phyloP scores from a whole-genome alignment of 2,797 vertebrate genomes.

The Anguilla marmorata region DNA sequence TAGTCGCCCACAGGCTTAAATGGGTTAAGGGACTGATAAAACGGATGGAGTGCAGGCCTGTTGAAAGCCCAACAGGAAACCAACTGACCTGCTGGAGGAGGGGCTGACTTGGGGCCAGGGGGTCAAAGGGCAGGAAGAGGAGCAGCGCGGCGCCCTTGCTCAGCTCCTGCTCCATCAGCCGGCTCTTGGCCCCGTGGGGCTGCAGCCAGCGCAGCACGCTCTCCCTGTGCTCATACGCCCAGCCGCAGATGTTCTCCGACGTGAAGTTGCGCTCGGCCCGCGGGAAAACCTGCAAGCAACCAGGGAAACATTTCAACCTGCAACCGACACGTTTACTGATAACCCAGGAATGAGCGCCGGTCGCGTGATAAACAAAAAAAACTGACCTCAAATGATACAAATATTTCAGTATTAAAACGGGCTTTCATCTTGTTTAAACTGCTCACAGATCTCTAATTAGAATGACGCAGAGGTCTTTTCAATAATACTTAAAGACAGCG shows the following conservation, averaged over 20 bases:
- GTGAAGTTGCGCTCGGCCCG: slow-evolving; percentile 81
- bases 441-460: background rate
- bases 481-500: background rate
- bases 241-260: slow-evolving; percentile 83
- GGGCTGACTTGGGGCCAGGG: slow-evolving; percentile 73
- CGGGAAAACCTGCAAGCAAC: slow-evolving; percentile 79
- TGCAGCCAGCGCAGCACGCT: slow-evolving; percentile 74
- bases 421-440: background rate
- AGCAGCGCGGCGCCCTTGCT: slow-evolving; percentile 91
- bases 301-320: slow-evolving; percentile 32
- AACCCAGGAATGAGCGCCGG: background rate
- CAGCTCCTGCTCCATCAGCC: slow-evolving; percentile 80
- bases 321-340: slow-evolving; percentile 11
- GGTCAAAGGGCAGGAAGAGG: slow-evolving; percentile 87
- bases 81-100: slow-evolving; percentile 82
- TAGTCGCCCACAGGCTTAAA: no score
- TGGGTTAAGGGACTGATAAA: background rate
- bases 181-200: slow-evolving; percentile 79
- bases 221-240: slow-evolving; percentile 87
- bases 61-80: background rate
- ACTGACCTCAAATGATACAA: background rate
- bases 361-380: background rate
- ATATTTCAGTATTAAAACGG: background rate
- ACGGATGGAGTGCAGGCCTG: background rate
- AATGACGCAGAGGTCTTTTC: background rate